Evolutionary conservation across 1,140 invertebrate genomes (phyloP).

Genomic region (Pseudoatta argentina): DNA sequence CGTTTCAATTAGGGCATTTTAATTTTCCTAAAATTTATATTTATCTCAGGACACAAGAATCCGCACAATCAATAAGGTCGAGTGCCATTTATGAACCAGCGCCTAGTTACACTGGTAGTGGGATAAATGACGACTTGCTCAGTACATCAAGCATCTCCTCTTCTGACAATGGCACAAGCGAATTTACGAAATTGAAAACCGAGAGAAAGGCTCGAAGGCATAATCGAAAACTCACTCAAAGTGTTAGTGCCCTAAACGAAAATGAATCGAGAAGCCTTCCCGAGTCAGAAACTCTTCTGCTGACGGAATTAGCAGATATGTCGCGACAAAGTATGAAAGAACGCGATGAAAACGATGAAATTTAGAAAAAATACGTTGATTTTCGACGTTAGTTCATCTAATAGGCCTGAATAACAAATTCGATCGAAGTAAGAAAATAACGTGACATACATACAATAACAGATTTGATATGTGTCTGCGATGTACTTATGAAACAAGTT

Average conservation of each 20-base stretch:
- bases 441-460: not conserved
- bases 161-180: slow-evolving; percentile 80
- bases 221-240: slow-evolving; percentile 85
- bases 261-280: slow-evolving; percentile 55
- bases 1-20: not conserved
- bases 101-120: slow-evolving; percentile 58
- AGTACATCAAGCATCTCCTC: slow-evolving; percentile 70
- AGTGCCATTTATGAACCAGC: slow-evolving; percentile 70
- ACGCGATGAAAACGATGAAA: not conserved
- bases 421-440: slow-evolving; percentile 4
- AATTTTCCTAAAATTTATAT: slow-evolving; percentile 26
- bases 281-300: slow-evolving; percentile 76
- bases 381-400: slow-evolving; percentile 22
- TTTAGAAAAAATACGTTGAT: slow-evolving; percentile 42
- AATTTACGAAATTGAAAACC: slow-evolving; percentile 87
- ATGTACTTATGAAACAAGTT: slow-evolving; percentile 25
- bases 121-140: slow-evolving; percentile 54
- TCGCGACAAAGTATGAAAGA: slow-evolving; percentile 65
- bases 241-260: slow-evolving; percentile 79
- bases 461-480: not conserved
- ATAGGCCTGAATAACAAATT: not conserved
- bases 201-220: slow-evolving; percentile 86
- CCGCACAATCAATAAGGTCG: slow-evolving; percentile 70
- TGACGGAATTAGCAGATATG: slow-evolving; percentile 74
- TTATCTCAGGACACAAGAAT: slow-evolving; percentile 67